Percentiles rank a stretch among this genome's conserved stretches.
Conservation (phyloP, 1,140 invertebrate species). For the Lucilia cuprina region DNA sequence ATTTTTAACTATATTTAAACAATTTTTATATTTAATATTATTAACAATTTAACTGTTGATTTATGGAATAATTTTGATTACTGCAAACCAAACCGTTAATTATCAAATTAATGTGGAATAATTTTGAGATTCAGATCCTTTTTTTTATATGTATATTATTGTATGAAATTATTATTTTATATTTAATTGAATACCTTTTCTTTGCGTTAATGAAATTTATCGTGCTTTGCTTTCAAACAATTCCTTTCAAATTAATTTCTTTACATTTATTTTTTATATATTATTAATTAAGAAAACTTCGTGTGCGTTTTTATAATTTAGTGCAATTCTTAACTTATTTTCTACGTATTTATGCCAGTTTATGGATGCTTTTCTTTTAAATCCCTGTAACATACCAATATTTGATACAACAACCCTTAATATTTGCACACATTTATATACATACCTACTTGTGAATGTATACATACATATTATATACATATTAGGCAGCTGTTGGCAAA, state of each 20-base stretch:
- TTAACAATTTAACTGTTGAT: too few relatives aligned
- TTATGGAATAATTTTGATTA: background rate
- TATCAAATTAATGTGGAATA: background rate
- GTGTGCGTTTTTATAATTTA: conserved; percentile 20
- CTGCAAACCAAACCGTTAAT: background rate
- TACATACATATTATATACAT: too few relatives aligned
- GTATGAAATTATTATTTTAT: background rate
- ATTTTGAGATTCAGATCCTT: background rate
- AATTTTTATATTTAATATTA: too few relatives aligned
- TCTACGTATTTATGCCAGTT: conserved; percentile 19
- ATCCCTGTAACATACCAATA: background rate
- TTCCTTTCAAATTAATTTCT: conserved; percentile 7
- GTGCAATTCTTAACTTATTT: conserved; percentile 33
- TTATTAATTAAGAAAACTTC: background rate
- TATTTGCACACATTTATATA: background rate
- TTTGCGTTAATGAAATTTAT: background rate
- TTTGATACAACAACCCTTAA: background rate
- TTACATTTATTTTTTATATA: background rate
- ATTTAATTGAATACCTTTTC: conserved; percentile 1
- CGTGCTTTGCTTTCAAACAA: conserved; percentile 29
- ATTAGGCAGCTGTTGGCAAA: too few relatives aligned
- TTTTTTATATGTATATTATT: background rate
- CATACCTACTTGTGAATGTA: too few relatives aligned
- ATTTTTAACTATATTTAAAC: conserved; percentile 5
- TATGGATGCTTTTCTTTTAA: conserved; percentile 28